Evolutionary conservation across 2,797 vertebrate genomes (phyloP).

Genomic region (Petrocephalus schoutedeni): DNA sequence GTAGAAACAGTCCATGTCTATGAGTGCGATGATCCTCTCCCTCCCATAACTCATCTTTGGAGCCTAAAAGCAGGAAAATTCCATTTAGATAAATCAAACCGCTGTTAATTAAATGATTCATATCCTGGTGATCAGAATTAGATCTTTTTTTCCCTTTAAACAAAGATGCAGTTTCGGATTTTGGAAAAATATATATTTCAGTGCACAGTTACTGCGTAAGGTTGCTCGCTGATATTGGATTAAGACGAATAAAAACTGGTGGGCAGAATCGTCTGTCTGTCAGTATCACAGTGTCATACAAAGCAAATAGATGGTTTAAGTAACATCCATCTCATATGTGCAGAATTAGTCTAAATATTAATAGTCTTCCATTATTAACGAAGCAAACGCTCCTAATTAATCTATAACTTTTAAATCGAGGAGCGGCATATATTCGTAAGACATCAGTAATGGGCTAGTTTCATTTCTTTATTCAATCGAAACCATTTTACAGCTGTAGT

Average conservation of each 20-base stretch:
- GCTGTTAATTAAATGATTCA: neutral
- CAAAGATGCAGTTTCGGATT: neutral
- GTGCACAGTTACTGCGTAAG: neutral
- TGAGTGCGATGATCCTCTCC: slow-evolving; percentile 77
- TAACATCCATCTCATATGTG: neutral
- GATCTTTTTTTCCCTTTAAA: neutral
- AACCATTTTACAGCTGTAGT: neutral
- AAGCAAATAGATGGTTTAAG: neutral
- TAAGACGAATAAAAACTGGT: neutral
- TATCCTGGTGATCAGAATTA: neutral
- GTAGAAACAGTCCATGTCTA: slow-evolving; percentile 95
- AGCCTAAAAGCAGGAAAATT: neutral
- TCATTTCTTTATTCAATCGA: neutral
- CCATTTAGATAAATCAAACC: neutral
- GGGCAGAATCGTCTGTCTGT: neutral
- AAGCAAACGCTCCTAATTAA: neutral
- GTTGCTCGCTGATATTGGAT: neutral
- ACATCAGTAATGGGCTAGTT: neutral
- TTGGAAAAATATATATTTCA: neutral
- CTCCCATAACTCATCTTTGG: slow-evolving; percentile 67
- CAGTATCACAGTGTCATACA: neutral
- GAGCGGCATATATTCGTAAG: neutral
- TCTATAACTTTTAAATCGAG: too few species aligned
- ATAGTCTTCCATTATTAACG: neutral
- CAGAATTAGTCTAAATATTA: neutral